Base-by-base conservation (phyloP, 2,888 invertebrate species). In the Sthenelais limicola region DNA sequence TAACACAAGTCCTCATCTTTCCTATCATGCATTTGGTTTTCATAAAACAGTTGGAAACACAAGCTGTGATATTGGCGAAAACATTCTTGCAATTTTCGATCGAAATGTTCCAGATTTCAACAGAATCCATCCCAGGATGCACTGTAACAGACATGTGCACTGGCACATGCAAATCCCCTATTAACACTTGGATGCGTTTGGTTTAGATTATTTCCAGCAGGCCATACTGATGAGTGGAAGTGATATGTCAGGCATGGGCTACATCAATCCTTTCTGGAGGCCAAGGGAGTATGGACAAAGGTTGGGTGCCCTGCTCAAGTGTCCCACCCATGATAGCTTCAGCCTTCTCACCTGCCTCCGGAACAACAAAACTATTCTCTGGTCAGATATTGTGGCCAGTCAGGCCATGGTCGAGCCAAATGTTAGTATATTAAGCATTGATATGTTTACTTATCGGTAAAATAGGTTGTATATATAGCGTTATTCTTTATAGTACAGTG, bases 141-240 rank as follows among this genome's bases (percentile, higher is more conserved):
- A n/a, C n/a, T n/a, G n/a, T n/a, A n/a, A n/a, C n/a, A n/a, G n/a
- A n/a, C n/a, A n/a, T n/a, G n/a, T n/a, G n/a, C n/a, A n/a, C n/a
- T n/a, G n/a, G n/a, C n/a, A n/a, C n/a, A n/a, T n/a, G n/a, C n/a
- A n/a, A n/a, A n/a, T n/a, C n/a, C n/a, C n/a, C n/a, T n/a, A n/a
- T n/a, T n/a, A n/a, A n/a, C n/a, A n/a, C n/a, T n/a, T n/a, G n/a
- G n/a, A n/a, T n/a, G n/a, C n/a, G n/a, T n/a, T n/a, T n/a, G n/a
- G n/a, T n/a, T 38, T 26, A 56, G 56, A 35, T n/a, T 77, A 74
- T 62, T 81, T 73, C 73, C 79, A 78, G 48, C 74, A 77, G 54
- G 79, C 78, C 9, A 79, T 80, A 49, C 51, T 81, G 74, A 81
- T 81, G 81, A 77, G 77, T 43, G 81, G 82, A n/a, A 74, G 77